Base-by-base conservation (phyloP, 2,888 invertebrate species). In the Drosophila antonietae region DNA sequence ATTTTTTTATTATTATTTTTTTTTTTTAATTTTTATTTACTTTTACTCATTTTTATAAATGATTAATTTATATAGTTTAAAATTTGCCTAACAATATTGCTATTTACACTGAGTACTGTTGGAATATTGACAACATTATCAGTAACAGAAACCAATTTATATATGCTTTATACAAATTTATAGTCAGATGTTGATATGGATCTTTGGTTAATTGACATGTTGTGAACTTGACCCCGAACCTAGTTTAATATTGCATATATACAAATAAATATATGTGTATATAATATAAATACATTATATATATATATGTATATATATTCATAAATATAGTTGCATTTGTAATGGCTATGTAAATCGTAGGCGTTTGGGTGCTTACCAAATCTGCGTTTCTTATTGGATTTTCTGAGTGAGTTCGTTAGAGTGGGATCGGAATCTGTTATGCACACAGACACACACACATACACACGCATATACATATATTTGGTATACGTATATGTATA, bases 331-430 rank as follows among this genome's bases (percentile, higher is more conserved):
- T 39, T 14, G 15, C 15, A 2, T 37, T 20, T 44, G 5, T 44
- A 56, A 68, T 75, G 68, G 37, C 41, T 53, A 65, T 55, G 67
- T 68, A 75, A 70, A 67, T 63, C 61, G 51, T 63, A 51, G 68
- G 73, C 53, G 65, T 61, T 35, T 57, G 68, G 73, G 78, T 84
- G 83, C 93, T 93, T 93, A 93, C 93, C 93, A 90, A 93, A 93
- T 91, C 91, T 91, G 88, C 92, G 90, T 91, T 91, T 93, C 91
- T 93, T 93, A 90, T 92, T 92, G 70, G 90, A 87, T 90, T 92
- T 93, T 91, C 91, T 92, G 81, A 92, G 90, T 88, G 93, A 91
- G 87, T 92, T 92, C 91, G 92, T 92, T 91, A 91, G 83, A 89
- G 90, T 91, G 86, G 91, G 88, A 86, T 92, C 92, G 83, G 90